Evolutionary conservation across 2,888 invertebrate genomes (phyloP).

Genomic region (Scrobipalpa costella): DNA sequence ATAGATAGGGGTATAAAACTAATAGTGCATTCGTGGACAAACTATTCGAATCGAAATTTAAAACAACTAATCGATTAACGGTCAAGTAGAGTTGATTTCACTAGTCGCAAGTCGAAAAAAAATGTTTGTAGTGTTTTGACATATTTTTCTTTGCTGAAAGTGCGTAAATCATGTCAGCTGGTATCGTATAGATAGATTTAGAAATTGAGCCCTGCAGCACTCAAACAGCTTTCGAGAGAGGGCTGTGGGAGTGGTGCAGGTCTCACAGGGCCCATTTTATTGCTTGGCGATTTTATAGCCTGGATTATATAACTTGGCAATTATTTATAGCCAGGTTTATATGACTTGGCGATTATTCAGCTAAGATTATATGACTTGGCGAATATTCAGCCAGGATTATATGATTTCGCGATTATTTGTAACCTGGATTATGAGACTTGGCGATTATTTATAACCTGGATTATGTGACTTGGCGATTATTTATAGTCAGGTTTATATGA

Average conservation of each 20-base stretch:
- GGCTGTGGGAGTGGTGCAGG: conserved; percentile 69
- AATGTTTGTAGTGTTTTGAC: conserved; percentile 82
- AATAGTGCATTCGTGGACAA: conserved; percentile 77
- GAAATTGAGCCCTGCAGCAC: conserved; percentile 63
- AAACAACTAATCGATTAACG: conserved; percentile 75
- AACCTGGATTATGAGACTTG: too few species aligned
- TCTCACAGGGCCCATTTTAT: conserved; percentile 41
- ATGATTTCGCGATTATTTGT: too few species aligned
- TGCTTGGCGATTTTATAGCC: conserved; percentile 1
- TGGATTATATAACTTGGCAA: background rate
- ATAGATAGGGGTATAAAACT: conserved; percentile 71
- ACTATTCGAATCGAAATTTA: conserved; percentile 67
- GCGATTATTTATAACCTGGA: too few species aligned
- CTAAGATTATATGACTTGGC: background rate
- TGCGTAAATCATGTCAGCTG: conserved; percentile 82
- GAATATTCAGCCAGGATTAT: too few species aligned
- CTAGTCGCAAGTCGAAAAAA: conserved; percentile 81
- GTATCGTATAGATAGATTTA: conserved; percentile 63
- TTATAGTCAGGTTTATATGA: background rate
- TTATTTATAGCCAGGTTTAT: background rate
- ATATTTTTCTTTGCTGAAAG: conserved; percentile 83
- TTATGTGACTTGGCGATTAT: too few species aligned
- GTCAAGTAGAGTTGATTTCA: conserved; percentile 82
- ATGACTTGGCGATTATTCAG: conserved; percentile 2
- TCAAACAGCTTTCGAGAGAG: conserved; percentile 52